A percentile compares a stretch with the other conserved stretches of the same genome.
phyloP scores from a whole-genome alignment of 2,888 invertebrate species.

The Apamea crenata region DNA sequence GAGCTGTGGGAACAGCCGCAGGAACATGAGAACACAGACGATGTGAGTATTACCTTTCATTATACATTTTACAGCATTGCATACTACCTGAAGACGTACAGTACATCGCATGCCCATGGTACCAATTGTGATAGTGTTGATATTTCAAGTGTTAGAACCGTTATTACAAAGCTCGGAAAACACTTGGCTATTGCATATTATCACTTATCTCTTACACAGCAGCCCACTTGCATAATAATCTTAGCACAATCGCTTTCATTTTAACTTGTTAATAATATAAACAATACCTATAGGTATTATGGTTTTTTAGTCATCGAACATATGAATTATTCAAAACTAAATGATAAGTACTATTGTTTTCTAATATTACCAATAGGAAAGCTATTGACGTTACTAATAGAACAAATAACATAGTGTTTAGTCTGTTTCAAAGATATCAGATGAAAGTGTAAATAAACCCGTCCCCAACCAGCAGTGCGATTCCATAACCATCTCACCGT shows the following conservation, averaged over 20 bases:
- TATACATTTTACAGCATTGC: neutral
- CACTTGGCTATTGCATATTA: neutral
- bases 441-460: neutral
- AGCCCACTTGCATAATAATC: neutral
- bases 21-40: slow-evolving; percentile 78
- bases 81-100: neutral
- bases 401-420: slow-evolving; percentile 5
- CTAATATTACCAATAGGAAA: neutral
- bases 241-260: neutral
- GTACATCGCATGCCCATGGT: too few species aligned
- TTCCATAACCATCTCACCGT: too few species aligned
- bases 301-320: neutral
- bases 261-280: neutral
- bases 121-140: neutral
- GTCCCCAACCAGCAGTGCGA: too few species aligned
- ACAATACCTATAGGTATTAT: too few species aligned
- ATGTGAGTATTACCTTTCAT: slow-evolving; percentile 79
- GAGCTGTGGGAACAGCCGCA: slow-evolving; percentile 79
- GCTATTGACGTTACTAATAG: neutral
- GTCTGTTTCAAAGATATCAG: neutral
- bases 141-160: neutral
- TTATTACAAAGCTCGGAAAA: neutral
- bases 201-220: neutral
- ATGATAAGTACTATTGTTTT: neutral
- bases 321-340: neutral